Evolutionary conservation across 2,797 vertebrate genomes (phyloP).

Genomic region (Hylomyscus alleni): DNA sequence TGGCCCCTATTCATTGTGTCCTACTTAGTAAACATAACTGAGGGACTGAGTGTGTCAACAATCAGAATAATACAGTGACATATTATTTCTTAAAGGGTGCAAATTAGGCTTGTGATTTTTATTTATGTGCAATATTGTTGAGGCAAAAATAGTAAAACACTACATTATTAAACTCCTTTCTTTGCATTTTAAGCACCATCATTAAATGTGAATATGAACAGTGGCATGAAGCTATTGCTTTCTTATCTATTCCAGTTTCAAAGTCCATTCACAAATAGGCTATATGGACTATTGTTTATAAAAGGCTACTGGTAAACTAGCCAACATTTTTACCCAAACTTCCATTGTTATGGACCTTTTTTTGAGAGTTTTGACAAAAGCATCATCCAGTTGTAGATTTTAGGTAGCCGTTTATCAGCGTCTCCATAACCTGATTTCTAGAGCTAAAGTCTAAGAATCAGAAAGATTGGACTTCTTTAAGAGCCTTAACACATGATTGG

Average conservation of each 20-base stretch:
- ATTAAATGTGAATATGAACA: neutral
- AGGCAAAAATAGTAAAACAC: neutral
- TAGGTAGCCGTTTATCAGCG: neutral
- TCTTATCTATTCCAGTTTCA: neutral
- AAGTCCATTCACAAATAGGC: neutral
- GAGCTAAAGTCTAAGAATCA: neutral
- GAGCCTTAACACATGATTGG: neutral
- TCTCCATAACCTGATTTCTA: neutral
- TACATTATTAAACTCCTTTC: neutral
- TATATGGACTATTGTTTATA: neutral
- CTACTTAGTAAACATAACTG: neutral
- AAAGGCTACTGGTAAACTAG: neutral
- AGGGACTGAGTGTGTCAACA: neutral
- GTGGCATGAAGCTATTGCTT: neutral
- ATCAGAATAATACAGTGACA: neutral
- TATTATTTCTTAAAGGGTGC: neutral
- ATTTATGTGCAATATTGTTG: neutral
- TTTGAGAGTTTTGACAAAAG: conserved; percentile 10
- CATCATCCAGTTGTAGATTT: neutral
- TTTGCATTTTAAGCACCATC: neutral
- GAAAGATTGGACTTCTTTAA: neutral
- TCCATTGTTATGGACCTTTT: neutral
- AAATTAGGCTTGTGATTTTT: neutral
- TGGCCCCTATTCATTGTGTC: neutral
- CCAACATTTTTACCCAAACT: neutral